phyloP scores from a whole-genome alignment of 2,797 vertebrate genomes.

The Hydrolagus colliei region DNA sequence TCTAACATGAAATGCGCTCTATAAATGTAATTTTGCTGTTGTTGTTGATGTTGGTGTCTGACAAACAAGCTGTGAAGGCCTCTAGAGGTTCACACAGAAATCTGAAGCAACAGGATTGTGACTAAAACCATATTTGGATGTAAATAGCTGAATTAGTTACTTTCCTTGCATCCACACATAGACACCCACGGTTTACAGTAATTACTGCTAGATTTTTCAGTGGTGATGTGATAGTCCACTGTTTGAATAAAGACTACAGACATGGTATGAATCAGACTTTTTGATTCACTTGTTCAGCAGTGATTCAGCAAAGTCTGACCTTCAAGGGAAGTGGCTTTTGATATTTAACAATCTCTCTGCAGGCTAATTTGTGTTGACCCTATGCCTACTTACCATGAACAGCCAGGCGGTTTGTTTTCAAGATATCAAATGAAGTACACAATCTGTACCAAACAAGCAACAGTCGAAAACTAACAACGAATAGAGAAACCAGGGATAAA shows the following conservation, averaged over 20 bases:
- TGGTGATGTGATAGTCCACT: background rate
- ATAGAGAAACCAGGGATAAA: background rate
- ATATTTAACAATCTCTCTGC: background rate
- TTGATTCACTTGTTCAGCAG: background rate
- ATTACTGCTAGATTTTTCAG: background rate
- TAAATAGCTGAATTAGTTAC: too few relatives aligned
- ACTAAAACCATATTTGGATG: too few relatives aligned
- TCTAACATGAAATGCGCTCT: too few relatives aligned
- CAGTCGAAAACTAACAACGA: too few relatives aligned
- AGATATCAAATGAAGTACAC: background rate
- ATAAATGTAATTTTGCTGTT: too few relatives aligned
- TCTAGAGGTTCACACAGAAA: too few relatives aligned
- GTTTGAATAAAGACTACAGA: background rate
- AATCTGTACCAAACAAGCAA: background rate
- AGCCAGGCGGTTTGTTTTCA: background rate
- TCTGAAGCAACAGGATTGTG: too few relatives aligned
- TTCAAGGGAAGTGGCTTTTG: background rate
- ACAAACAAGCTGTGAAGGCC: too few relatives aligned
- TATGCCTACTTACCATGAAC: background rate
- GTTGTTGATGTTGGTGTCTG: too few relatives aligned
- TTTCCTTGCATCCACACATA: too few relatives aligned
- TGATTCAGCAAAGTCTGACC: background rate
- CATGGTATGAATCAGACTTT: background rate
- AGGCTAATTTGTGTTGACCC: background rate
- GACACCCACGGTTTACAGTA: too few relatives aligned